phyloP scores from a whole-genome alignment of 2,888 invertebrate genomes.

The Cephus rjabovi region DNA sequence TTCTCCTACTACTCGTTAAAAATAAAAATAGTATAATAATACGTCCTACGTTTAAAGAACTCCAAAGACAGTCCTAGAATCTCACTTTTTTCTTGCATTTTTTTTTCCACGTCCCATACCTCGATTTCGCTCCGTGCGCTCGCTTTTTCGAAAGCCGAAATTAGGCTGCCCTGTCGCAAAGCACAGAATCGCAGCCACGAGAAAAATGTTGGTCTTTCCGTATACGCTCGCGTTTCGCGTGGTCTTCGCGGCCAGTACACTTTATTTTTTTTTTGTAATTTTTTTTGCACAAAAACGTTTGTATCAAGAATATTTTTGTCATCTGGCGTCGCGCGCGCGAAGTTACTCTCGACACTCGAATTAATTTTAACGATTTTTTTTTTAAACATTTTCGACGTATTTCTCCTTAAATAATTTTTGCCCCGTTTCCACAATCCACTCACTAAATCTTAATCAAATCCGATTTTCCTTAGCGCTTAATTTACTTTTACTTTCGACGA shows the following conservation, averaged over 20 bases:
- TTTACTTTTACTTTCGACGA: not conserved
- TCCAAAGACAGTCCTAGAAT: conserved; percentile 53
- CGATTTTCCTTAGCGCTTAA: not conserved
- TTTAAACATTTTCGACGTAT: not conserved
- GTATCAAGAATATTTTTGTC: conserved; percentile 65
- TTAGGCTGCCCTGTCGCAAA: not conserved
- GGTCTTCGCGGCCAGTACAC: not conserved
- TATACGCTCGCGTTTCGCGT: not conserved
- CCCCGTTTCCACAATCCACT: not conserved
- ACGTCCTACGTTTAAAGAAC: conserved; percentile 39
- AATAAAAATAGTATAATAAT: conserved; percentile 45
- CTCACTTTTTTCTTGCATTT: conserved; percentile 38
- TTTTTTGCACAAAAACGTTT: conserved; percentile 56
- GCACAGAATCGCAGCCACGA: not conserved
- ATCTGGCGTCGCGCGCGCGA: conserved; percentile 20
- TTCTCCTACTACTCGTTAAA: conserved; percentile 26
- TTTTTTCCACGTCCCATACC: conserved; percentile 18
- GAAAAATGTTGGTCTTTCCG: not conserved
- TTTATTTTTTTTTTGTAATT: conserved; percentile 1
- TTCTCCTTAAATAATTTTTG: not conserved
- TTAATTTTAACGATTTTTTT: not conserved
- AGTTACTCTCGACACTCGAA: conserved; percentile 14
- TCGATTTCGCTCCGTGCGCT: conserved; percentile 14
- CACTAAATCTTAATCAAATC: not conserved
- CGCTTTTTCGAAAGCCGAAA: conserved; percentile 31